phyloP scores from a whole-genome alignment of 2,113 vertebrate species.

The Maylandia zebra region DNA sequence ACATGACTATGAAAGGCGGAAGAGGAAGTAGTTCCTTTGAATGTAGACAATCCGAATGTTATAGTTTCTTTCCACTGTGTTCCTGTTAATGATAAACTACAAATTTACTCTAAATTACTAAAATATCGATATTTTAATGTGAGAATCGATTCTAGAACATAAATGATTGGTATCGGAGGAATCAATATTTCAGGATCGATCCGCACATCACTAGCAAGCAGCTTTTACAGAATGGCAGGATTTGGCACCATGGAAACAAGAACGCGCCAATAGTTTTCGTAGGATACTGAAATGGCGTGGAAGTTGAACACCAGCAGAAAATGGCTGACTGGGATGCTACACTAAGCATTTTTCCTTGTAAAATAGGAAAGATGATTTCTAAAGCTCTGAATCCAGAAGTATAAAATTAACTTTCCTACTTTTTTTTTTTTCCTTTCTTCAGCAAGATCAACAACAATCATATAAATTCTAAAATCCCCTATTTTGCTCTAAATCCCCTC shows the following conservation, averaged over 20 bases:
- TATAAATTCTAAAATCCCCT: not conserved
- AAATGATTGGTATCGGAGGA: no score
- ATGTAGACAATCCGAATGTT: no score
- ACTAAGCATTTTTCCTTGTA: not conserved
- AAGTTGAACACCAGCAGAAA: not conserved
- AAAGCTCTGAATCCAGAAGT: not conserved
- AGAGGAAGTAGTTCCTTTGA: no score
- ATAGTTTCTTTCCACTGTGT: no score
- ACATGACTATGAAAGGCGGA: no score
- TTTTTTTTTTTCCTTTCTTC: not conserved
- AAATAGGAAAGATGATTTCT: not conserved
- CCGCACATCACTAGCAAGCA: no score
- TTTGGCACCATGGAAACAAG: not conserved
- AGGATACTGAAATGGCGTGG: not conserved
- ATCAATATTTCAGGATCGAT: no score
- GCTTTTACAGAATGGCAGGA: not conserved
- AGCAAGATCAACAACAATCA: accelerated
- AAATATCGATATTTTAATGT: no score
- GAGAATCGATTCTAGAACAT: no score
- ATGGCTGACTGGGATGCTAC: not conserved
- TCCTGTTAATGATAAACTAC: no score
- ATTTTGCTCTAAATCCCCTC: not conserved
- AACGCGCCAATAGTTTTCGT: accelerated
- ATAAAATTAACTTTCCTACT: not conserved
- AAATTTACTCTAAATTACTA: no score